Evolutionary conservation across 2,797 vertebrate species (phyloP).

Genomic region (Manis javanica): DNA sequence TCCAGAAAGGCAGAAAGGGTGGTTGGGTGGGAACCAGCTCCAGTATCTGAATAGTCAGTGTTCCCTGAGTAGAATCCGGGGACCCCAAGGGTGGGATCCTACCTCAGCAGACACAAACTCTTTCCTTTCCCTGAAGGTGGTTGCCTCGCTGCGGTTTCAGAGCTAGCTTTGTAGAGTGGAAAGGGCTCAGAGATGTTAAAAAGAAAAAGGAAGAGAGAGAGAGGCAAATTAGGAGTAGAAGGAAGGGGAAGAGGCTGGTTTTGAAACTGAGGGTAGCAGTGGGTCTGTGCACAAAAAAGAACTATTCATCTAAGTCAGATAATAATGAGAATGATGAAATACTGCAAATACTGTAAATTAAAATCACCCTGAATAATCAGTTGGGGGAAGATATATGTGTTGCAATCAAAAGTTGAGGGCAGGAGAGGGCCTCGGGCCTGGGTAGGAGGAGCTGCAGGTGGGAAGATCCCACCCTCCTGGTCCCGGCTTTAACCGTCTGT

Average conservation of each 20-base stretch:
- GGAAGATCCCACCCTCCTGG: rapidly evolving
- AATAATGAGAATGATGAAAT: background rate
- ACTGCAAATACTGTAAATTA: background rate
- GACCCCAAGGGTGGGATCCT: background rate
- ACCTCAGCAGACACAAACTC: background rate
- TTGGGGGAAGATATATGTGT: background rate
- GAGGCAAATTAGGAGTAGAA: background rate
- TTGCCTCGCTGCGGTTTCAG: background rate
- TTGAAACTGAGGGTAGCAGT: background rate
- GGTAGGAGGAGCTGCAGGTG: background rate
- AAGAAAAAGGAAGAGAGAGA: background rate
- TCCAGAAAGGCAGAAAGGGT: background rate
- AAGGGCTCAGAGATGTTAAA: background rate
- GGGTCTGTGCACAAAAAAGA: background rate
- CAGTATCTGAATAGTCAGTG: background rate
- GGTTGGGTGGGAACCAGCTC: conserved; percentile 44
- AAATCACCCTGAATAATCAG: background rate
- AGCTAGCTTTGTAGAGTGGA: background rate
- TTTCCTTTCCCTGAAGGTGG: background rate
- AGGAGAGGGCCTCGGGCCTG: background rate
- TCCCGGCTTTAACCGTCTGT: background rate
- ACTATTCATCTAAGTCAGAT: background rate
- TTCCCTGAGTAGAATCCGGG: background rate
- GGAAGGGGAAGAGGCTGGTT: background rate
- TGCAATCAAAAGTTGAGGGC: background rate